phyloP scores from a whole-genome alignment of 1,140 invertebrate genomes.

The Steinernema khuongi region DNA sequence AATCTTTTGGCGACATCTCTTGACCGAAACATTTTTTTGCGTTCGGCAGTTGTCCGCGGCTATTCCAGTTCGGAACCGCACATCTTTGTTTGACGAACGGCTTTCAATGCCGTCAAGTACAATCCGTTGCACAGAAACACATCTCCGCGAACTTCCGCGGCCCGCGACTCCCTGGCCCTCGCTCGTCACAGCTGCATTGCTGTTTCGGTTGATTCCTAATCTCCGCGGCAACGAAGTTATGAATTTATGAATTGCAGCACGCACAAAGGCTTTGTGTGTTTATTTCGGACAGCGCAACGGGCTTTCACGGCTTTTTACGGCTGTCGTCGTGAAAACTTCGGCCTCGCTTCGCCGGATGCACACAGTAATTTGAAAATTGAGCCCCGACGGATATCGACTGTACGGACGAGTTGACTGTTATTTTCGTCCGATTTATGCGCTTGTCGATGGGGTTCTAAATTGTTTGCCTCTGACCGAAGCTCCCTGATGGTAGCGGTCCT shows the following conservation, averaged over 20 bases:
- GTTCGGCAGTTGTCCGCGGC: too few relatives aligned
- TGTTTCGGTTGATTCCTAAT: background rate
- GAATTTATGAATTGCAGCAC: background rate
- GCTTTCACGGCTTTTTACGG: background rate
- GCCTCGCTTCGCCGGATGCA: background rate
- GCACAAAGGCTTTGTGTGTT: background rate
- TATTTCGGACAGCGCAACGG: background rate
- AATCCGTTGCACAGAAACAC: background rate
- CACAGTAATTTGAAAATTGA: conserved; percentile 8
- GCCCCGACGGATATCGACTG: conserved; percentile 1
- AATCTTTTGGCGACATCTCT: too few relatives aligned
- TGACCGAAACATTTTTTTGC: too few relatives aligned
- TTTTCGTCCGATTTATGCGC: background rate
- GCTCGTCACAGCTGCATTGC: too few relatives aligned
- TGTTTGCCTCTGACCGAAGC: background rate
- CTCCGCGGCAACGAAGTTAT: background rate
- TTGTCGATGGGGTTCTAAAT: background rate
- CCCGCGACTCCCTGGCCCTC: background rate
- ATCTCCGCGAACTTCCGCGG: background rate
- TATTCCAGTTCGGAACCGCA: background rate
- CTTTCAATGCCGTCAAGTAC: background rate
- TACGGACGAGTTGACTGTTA: background rate
- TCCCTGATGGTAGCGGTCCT: too few relatives aligned
- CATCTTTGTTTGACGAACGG: conserved; percentile 3
- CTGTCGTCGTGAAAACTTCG: background rate